Percentiles rank a stretch among this genome's conserved stretches.
phyloP scores from a whole-genome alignment of 2,888 invertebrate species.

The Idaea biselata region DNA sequence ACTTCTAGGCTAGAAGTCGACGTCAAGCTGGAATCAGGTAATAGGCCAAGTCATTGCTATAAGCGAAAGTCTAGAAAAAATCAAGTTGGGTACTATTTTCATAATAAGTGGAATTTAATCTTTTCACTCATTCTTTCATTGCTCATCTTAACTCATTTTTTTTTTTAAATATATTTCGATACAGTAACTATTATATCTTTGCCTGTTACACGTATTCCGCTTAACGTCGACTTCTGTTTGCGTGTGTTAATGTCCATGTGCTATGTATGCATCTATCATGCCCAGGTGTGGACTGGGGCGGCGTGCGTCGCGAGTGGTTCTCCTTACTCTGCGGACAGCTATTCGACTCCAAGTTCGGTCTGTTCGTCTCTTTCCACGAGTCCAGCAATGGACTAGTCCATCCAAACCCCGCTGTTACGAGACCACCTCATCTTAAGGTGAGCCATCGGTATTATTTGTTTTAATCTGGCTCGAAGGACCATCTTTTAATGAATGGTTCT shows the following conservation, averaged over 20 bases:
- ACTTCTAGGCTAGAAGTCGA: too few species aligned
- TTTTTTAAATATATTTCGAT: not conserved
- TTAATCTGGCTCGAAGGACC: not conserved
- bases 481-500: too few species aligned
- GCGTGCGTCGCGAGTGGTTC: slow-evolving; percentile 96
- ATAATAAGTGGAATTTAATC: too few species aligned
- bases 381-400: slow-evolving; percentile 93
- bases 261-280: too few species aligned
- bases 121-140: too few species aligned
- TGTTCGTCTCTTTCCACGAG: slow-evolving; percentile 93
- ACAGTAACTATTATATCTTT: not conserved
- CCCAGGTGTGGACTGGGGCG: slow-evolving; percentile 95
- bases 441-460: not conserved
- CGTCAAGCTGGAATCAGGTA: too few species aligned
- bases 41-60: too few species aligned
- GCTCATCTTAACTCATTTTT: not conserved
- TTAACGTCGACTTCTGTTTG: not conserved
- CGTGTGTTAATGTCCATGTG: too few species aligned
- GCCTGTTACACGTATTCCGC: too few species aligned
- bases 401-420: slow-evolving; percentile 89
- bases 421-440: slow-evolving; percentile 87
- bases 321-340: slow-evolving; percentile 92
- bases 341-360: slow-evolving; percentile 90
- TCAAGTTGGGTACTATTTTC: too few species aligned
- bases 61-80: too few species aligned